Evolutionary conservation across 1,140 invertebrate species (phyloP), one percentile per base, ranked within the genome.

Genomic region (Homarus americanus): DNA sequence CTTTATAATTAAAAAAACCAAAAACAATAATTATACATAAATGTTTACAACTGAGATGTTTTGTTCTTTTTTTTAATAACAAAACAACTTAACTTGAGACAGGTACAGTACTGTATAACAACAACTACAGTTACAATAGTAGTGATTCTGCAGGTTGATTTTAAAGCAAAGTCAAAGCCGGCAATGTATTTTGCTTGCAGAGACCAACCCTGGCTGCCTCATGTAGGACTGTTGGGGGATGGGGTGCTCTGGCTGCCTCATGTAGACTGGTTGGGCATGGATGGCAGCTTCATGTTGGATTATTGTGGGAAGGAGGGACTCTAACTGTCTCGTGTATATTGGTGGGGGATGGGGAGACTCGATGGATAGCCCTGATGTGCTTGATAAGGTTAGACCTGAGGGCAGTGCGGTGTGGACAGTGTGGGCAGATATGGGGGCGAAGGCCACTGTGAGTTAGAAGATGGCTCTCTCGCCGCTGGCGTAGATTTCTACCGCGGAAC

Each of bases 391-490:
- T 92, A 34, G 82, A 89, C 82, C 80, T 92, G 76, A 92, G 82
- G 44, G 93, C 93, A 32, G 92, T 92, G 34, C 86, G 84, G 87
- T 93, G 92, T 40, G 82, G 73, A 85, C 93, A 93, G 79, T 93
- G 93, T 24, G 87, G 83, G 83, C 93, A 93, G 32, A 90, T 75
- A 83, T 91, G 93, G 36, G 94, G 94, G 58, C 93, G 93, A 66
- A 94, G 93, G 41, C 94, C 94, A 34, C 94, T 94, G 82, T 94
- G 94, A 36, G 94, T 93, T 87, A 93, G 94, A 32, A 94, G 91
- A 87, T 94, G 93, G 63, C 80, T 78, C 32, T 90, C 88, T 49
- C 72, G 88, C 72, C 88, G 88, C 88, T 90, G 88, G 28, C 88
- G 88, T 38, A 90, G 88, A 36, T 90, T 90, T 38, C 80, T 75